Evolutionary conservation across 2,113 vertebrate genomes (phyloP).

Genomic region (Hemichromis elongatus): DNA sequence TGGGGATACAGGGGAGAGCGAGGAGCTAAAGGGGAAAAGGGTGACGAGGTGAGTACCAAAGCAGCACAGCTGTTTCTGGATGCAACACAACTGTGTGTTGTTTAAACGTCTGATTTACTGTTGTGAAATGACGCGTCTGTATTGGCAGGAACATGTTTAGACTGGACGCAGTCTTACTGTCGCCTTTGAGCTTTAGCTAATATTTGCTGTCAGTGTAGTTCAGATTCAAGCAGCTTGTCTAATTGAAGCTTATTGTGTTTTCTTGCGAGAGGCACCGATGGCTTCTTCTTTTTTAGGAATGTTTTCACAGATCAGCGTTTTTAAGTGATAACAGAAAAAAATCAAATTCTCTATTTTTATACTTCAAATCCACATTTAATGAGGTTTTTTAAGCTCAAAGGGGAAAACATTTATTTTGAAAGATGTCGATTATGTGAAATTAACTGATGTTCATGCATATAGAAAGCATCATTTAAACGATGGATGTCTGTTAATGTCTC

Average conservation of each 20-base stretch:
- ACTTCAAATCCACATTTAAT: neutral
- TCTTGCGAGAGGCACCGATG: neutral
- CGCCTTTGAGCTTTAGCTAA: neutral
- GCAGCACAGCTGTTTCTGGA: neutral
- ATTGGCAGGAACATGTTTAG: neutral
- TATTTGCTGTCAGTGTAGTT: neutral
- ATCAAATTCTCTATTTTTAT: neutral
- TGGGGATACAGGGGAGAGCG: conserved; percentile 83
- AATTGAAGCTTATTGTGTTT: neutral
- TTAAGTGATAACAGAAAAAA: neutral
- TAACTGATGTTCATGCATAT: neutral
- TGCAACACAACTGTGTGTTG: neutral
- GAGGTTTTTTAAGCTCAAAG: neutral
- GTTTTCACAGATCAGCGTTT: neutral
- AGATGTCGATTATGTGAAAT: neutral
- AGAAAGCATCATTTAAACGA: neutral
- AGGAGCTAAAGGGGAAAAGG: conserved; percentile 78
- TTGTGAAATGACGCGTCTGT: neutral
- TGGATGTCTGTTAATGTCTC: neutral
- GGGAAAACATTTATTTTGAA: neutral
- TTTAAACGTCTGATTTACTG: neutral
- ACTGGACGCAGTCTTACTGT: neutral
- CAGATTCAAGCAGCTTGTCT: neutral
- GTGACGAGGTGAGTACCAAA: conserved; percentile 81
- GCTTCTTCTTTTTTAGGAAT: neutral